These are phyloP conservation scores for Aphidoletes aphidimyza DNA, from an alignment of 2,888 invertebrate genomes.

Conservation along the genomic window DNA sequence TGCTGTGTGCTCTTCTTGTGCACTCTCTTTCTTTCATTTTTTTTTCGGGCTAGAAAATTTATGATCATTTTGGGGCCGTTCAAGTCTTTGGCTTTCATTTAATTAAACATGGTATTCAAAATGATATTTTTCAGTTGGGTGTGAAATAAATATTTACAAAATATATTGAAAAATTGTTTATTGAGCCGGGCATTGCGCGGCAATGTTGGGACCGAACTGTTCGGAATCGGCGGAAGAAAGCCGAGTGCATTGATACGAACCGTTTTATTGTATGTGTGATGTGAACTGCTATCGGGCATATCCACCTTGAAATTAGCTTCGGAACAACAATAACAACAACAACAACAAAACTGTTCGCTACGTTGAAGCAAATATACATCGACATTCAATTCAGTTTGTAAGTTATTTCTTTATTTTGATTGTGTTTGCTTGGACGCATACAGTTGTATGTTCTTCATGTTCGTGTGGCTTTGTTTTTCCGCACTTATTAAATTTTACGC, in stretches of 20 bases:
- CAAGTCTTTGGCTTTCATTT: constrained; percentile 5
- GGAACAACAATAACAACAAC: neutral
- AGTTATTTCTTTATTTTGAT: constrained; percentile 33
- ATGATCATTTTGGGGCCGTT: neutral
- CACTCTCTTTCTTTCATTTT: neutral
- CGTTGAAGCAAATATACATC: too few relatives aligned
- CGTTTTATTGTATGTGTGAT: neutral
- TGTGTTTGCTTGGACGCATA: neutral
- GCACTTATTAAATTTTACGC: constrained; percentile 24
- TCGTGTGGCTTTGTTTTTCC: too few relatives aligned
- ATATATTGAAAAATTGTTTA: constrained; percentile 43
- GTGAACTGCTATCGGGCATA: constrained; percentile 46
- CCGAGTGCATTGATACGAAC: neutral
- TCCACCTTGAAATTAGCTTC: constrained; percentile 37
- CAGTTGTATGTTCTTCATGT: too few relatives aligned
- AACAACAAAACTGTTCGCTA: neutral
- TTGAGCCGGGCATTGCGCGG: neutral
- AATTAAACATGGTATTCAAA: constrained; percentile 6
- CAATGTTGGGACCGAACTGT: too few relatives aligned
- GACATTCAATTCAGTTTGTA: neutral
- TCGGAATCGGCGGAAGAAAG: neutral
- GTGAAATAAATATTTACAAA: constrained; percentile 46
- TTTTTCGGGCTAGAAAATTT: constrained; percentile 36
- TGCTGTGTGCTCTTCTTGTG: neutral
- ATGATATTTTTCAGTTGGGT: constrained; percentile 14